A percentile compares a stretch with the other conserved stretches of the same genome.
These are phyloP conservation scores for Aleiodes alternator DNA, from an alignment of 2,888 invertebrate genomes.

Conservation along the genomic window DNA sequence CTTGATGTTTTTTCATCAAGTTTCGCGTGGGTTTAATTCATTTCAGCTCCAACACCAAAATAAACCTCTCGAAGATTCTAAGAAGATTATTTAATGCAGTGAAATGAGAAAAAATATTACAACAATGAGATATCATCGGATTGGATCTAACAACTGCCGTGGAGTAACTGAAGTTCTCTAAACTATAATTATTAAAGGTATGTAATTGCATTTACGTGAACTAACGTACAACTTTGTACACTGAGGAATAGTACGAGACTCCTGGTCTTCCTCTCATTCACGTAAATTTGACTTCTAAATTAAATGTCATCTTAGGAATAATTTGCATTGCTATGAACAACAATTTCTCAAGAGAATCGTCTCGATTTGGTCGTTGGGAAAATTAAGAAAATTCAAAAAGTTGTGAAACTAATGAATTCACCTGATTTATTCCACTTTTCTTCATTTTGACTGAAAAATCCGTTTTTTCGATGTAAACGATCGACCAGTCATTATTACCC, in stretches of 20 bases:
- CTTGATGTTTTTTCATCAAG: too few species aligned
- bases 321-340: slow-evolving; percentile 20
- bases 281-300: slow-evolving; percentile 45
- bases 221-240: slow-evolving; percentile 27
- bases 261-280: slow-evolving; percentile 8
- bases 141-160: slow-evolving; percentile 33
- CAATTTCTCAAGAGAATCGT: too few species aligned
- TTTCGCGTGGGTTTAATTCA: too few species aligned
- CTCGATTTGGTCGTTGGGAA: too few species aligned
- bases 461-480: too few species aligned
- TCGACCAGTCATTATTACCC: too few species aligned
- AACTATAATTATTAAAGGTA: slow-evolving; percentile 42
- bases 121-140: slow-evolving; percentile 32
- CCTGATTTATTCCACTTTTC: too few species aligned
- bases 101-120: neutral
- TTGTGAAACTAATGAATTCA: too few species aligned
- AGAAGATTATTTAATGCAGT: neutral
- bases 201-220: slow-evolving; percentile 42
- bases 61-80: too few species aligned
- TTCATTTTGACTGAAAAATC: too few species aligned
- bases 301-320: slow-evolving; percentile 42
- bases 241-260: slow-evolving; percentile 16
- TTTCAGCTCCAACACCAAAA: too few species aligned
- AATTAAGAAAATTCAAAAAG: too few species aligned
- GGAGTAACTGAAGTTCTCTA: slow-evolving; percentile 28